These are phyloP conservation scores for Leptopilina myrica DNA, from an alignment of 2,888 invertebrate species.

Conservation along the genomic window DNA sequence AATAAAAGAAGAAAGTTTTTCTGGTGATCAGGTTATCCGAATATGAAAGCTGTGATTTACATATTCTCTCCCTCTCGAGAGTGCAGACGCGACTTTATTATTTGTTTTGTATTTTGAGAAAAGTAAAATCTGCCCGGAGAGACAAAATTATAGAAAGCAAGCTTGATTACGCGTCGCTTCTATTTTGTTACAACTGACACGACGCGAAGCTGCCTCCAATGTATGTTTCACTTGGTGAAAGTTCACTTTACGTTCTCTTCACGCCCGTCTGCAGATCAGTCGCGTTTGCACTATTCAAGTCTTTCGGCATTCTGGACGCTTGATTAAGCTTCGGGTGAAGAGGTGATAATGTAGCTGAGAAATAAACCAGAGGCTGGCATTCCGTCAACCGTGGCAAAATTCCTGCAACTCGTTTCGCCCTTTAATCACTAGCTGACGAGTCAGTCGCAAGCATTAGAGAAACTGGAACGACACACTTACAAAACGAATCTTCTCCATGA, in stretches of 20 bases:
- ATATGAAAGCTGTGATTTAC: neutral
- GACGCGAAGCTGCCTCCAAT: conserved; percentile 41
- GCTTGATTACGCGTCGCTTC: conserved; percentile 57
- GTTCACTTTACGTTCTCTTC: conserved; percentile 47
- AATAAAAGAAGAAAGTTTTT: neutral
- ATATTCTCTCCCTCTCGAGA: conserved; percentile 15
- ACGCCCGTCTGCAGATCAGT: conserved; percentile 52
- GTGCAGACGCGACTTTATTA: conserved; percentile 29
- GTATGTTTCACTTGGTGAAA: conserved; percentile 54
- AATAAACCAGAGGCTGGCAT: conserved; percentile 61
- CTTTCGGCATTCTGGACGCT: conserved; percentile 62
- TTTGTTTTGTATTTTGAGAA: conserved; percentile 17
- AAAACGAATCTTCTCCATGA: conserved; percentile 15
- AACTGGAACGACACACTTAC: conserved; percentile 38
- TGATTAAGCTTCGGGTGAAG: conserved; percentile 67
- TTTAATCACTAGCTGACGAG: conserved; percentile 59
- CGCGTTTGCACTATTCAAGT: conserved; percentile 48
- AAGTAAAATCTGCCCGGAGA: conserved; percentile 31
- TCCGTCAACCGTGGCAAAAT: conserved; percentile 53
- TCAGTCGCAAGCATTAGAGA: conserved; percentile 41
- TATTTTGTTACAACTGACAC: conserved; percentile 56
- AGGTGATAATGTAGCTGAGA: conserved; percentile 65
- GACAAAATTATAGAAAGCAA: conserved; percentile 43
- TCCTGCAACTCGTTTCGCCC: conserved; percentile 57
- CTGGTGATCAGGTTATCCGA: neutral